Base-by-base conservation (phyloP, 2,113 vertebrate species). In the Mustela lutreola region DNA sequence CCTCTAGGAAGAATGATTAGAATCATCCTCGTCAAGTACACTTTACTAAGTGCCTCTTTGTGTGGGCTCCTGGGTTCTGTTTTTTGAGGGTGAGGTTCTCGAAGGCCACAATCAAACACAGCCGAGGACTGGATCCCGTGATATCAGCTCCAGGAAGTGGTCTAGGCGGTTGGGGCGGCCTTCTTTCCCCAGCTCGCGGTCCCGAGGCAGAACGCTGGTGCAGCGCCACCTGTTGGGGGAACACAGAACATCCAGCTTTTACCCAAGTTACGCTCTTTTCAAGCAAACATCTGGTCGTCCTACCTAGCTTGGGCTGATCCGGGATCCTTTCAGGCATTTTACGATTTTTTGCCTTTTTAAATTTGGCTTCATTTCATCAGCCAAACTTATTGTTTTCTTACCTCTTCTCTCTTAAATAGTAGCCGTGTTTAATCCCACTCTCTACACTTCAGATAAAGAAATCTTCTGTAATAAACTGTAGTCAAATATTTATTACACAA, bases 161-260 rank as follows among this genome's bases (percentile, higher is more conserved):
- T 62, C 71, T 70, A 5, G 28, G 53, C 56, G 19, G 79, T 10
- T 94, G 53, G 26, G 88, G 62, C 7, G 18, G 16, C 39, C 63
- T 21, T 89, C 79, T 26, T 95, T 81, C 33, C 80, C 33, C 19
- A 36, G 53, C 60, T 7, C 2, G 4, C 0, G 1, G 12, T 62
- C 33, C 11, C 2, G 7, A 79, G 22, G 70, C 88, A 22, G 1
- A 65, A 12, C 28, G 67, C 94, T 84, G 42, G 62, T 48, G 33
- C 4, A 81, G 90, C 8, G 95, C 93, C 97, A 95, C 65, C 97
- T 97, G 89, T 79, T 76, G 97, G 97, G 91, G 21, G 45, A 93
- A 91, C 15, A 87, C 11, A 36, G 67, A 87, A 94, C 97, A 39
- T 33, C 10, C 65, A 45, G 45, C 4, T 39, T 82, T 62, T 42